Evolutionary conservation across 2,113 vertebrate genomes (phyloP).

Genomic region (Eudyptes chrysolophus): DNA sequence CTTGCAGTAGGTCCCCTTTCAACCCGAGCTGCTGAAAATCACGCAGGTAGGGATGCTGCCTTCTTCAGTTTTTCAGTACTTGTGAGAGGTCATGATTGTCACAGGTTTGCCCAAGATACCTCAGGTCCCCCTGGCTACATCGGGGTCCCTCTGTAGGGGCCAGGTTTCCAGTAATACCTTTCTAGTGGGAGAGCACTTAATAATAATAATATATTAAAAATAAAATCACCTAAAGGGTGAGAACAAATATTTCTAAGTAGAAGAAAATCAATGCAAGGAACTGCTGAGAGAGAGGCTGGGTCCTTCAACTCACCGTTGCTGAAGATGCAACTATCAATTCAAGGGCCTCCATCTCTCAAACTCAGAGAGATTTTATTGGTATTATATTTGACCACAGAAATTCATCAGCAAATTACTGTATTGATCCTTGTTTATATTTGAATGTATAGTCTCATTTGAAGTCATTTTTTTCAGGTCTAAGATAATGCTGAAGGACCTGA

Average conservation of each 20-base stretch:
- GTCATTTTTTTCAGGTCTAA: background rate
- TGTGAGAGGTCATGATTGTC: accelerated
- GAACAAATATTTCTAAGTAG: background rate
- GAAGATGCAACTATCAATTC: background rate
- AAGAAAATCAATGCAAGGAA: background rate
- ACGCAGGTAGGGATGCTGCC: accelerated
- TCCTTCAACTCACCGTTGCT: background rate
- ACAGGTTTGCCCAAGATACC: background rate
- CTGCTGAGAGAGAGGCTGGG: background rate
- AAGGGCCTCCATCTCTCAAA: background rate
- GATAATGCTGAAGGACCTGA: background rate
- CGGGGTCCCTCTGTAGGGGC: accelerated
- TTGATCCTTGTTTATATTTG: background rate
- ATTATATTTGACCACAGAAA: background rate
- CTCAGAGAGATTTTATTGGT: background rate
- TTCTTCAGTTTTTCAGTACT: background rate
- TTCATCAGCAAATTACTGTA: constrained; percentile 18
- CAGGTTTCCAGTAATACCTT: background rate
- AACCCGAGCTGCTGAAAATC: background rate
- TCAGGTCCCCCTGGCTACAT: accelerated
- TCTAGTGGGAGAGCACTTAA: background rate
- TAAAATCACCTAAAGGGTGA: background rate
- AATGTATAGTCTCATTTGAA: background rate
- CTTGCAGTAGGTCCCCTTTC: accelerated
- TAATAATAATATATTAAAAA: background rate